Percentiles rank a stretch among this genome's conserved stretches.
Evolutionary conservation across 2,113 vertebrate genomes (phyloP).

Genomic region (Ochotona curzoniae): DNA sequence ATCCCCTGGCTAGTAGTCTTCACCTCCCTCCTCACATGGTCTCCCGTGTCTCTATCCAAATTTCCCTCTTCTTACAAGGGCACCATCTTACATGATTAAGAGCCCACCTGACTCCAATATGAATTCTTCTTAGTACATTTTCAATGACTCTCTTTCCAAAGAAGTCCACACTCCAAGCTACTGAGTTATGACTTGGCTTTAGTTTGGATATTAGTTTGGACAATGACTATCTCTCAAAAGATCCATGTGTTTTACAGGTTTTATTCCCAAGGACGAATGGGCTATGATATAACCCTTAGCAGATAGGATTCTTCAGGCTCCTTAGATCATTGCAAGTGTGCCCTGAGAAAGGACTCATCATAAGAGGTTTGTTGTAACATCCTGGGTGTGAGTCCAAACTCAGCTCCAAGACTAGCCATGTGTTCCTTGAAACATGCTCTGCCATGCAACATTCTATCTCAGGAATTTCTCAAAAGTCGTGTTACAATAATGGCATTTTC

Average conservation of each 20-base stretch:
- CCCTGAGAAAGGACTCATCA: no score
- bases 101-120: not conserved
- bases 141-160: not conserved
- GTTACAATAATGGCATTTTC: not conserved
- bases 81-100: not conserved
- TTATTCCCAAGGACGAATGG: no score
- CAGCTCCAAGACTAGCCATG: no score
- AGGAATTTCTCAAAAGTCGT: constrained; percentile 2
- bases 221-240: no score
- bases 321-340: no score
- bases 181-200: not conserved
- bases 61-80: not conserved
- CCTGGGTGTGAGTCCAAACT: no score
- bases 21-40: not conserved
- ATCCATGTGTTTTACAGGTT: no score
- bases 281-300: no score
- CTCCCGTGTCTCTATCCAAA: not conserved
- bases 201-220: no score
- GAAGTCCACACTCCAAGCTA: not conserved
- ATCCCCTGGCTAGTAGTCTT: not conserved
- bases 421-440: no score
- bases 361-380: no score
- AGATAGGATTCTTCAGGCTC: no score
- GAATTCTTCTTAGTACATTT: not conserved
- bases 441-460: not conserved